These are phyloP conservation scores for Zygaena filipendulae DNA, from an alignment of 2,888 invertebrate species.

Conservation along the genomic window DNA sequence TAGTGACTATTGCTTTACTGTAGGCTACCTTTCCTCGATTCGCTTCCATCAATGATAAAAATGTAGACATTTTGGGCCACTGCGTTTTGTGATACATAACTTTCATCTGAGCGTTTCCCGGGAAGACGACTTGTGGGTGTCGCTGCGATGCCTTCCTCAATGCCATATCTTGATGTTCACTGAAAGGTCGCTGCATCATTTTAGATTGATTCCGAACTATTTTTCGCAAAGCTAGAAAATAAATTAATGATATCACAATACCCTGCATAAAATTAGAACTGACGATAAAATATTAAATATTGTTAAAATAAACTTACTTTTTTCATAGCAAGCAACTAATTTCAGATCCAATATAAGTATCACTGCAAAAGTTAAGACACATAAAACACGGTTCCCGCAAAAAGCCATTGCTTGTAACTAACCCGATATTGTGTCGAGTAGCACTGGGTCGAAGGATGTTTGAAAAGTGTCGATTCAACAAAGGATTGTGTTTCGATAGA, in stretches of 20 bases:
- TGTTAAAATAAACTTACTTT: constrained; percentile 29
- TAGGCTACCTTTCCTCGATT: constrained; percentile 24
- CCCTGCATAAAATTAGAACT: background rate
- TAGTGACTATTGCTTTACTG: constrained; percentile 23
- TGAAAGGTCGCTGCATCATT: constrained; percentile 52
- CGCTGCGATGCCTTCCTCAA: constrained; percentile 14
- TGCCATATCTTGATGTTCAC: constrained; percentile 21
- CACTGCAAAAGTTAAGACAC: constrained; percentile 11
- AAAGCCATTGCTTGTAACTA: constrained; percentile 8
- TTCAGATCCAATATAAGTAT: constrained; percentile 18
- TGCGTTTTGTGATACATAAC: constrained; percentile 29
- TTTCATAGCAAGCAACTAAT: constrained; percentile 30
- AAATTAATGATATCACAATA: background rate
- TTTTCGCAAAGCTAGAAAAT: constrained; percentile 45
- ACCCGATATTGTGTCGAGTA: too few species aligned
- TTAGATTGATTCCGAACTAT: constrained; percentile 51
- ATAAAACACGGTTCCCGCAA: constrained; percentile 4
- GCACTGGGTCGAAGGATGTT: too few species aligned
- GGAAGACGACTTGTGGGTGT: constrained; percentile 22
- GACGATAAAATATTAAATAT: constrained; percentile 9
- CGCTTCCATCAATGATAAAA: constrained; percentile 29
- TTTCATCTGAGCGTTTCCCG: constrained; percentile 28
- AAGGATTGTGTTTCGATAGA: constrained; percentile 21
- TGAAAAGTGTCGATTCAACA: constrained; percentile 23
- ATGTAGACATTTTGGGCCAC: constrained; percentile 33